Base-by-base conservation (phyloP, 2,888 invertebrate genomes). In the Plagiodera versicolora region DNA sequence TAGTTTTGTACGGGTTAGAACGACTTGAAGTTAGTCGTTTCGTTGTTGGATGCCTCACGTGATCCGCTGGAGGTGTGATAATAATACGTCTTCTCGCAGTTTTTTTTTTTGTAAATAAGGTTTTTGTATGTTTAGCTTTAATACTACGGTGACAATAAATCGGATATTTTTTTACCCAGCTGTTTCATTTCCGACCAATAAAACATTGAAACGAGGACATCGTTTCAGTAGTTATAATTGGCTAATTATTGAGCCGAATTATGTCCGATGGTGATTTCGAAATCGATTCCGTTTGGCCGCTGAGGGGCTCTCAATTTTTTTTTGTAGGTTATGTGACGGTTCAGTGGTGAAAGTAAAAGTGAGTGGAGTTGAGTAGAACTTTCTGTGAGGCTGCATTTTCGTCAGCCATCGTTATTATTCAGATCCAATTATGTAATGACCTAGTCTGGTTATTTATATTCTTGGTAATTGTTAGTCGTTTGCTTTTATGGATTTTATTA, bases 121-220 rank as follows among this genome's bases (percentile, higher is more conserved):
- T n/a, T 54, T 54, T 63, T 54, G 39, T 32, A 58, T 58, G 59
- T 60, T 67, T 59, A 64, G 59, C 64, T 68, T 50, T 67, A 70
- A 67, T 39, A 64, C 66, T 63, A 69, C 69, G 71, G 71, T 71
- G 71, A 71, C 71, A 71, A 70, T 68, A 68, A 64, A 67, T 68
- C 56, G 57, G 56, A 56, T 63, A 53, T 61, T 56, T 57, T 61
- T 60, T 58, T 53, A 53, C n/a, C 6, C 19, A 11, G 11, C 6
- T 6, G 14, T 14, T 16, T 10, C 19, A 11, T 52, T 32, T 52
- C 14, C 46, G 18, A 17, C 17, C 4, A n/a, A 39, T 14, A 8
- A 39, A 39, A 4, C 24, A 24, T 5, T 24, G 24, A n/a, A n/a
- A n/a, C n/a, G n/a, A n/a, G n/a, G n/a, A n/a, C 24, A 24, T 24